Evolutionary conservation across 1,140 invertebrate species (phyloP), one percentile per base, ranked within the genome.

Genomic region (Lepidurus packardi): DNA sequence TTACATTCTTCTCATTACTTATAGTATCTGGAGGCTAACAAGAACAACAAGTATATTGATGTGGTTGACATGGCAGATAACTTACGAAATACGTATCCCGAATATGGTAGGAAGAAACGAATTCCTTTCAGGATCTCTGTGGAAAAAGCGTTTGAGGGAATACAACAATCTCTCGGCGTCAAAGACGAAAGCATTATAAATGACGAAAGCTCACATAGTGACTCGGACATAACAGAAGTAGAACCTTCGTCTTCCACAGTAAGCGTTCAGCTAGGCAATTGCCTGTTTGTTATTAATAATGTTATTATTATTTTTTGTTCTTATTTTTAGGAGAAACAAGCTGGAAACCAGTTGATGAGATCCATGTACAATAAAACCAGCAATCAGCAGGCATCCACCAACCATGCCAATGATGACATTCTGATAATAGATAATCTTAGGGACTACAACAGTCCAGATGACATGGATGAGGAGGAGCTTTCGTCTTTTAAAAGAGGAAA

Each of bases 31-130:
- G 78, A 79, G 21, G 25, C 43, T 16, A 80, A 79, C 13, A 75
- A 47, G 25, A 74, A 78, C 9, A 76, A 79, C 65, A 89, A 89
- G 1, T 91, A 89, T 81, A 88, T 92, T 77, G 90, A 92, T 87
- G 89, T 92, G 43, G 88, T 89, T 81, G 88, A 90, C 83, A 92
- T 93, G 91, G 90, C 91, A 81, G 89, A 90, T 83, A 86, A 88
- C 81, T 86, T 93, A 43, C 90, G 90, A 86, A 88, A 87, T 82
- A 88, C 88, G 81, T 92, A 91, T 84, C 87, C 88, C 24, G 91
- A 93, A 81, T 93, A 93, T 84, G 87, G 86, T 75, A 88, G 88
- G 82, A 90, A 89, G 82, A 92, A 91, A 84, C 87, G 89, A 75
- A 87, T 84, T 74, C 87, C 90, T 41, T 93, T 93, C 83, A 88